Conservation (phyloP, 2,888 invertebrate species). For the Ormyrus pomaceus region DNA sequence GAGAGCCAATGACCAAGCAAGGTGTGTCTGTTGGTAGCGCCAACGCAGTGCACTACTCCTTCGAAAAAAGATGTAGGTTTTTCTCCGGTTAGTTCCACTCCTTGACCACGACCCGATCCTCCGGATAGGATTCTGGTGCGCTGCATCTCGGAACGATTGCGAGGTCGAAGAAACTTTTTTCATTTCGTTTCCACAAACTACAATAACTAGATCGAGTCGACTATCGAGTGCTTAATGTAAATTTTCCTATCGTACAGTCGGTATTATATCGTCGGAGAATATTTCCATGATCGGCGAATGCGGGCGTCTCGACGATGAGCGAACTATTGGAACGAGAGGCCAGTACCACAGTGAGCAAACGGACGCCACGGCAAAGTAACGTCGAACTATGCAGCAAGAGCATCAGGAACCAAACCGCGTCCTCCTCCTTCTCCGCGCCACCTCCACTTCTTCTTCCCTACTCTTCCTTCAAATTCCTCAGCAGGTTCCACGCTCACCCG, state of each 20-base stretch:
- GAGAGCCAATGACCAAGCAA: constrained; percentile 73
- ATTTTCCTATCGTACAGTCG: too few relatives aligned
- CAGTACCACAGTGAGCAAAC: neutral
- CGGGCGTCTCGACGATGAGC: too few relatives aligned
- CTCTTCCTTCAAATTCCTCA: constrained; percentile 59
- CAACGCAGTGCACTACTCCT: constrained; percentile 63
- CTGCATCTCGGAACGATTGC: too few relatives aligned
- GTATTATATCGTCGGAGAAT: too few relatives aligned
- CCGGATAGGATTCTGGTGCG: too few relatives aligned
- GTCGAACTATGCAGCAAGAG: constrained; percentile 67
- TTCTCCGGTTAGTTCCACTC: neutral
- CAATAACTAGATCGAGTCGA: too few relatives aligned
- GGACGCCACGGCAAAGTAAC: constrained; percentile 47
- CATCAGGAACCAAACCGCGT: constrained; percentile 70
- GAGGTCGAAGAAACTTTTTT: too few relatives aligned
- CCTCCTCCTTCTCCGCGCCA: constrained; percentile 59
- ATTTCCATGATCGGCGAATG: too few relatives aligned
- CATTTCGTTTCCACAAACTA: too few relatives aligned
- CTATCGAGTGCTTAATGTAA: too few relatives aligned
- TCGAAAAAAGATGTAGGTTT: constrained; percentile 62
- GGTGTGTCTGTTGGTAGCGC: constrained; percentile 69
- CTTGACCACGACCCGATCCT: too few relatives aligned
- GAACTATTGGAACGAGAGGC: too few relatives aligned
- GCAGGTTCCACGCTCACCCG: constrained; percentile 56
- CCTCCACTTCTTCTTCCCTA: constrained; percentile 56